phyloP scores from a whole-genome alignment of 1,140 invertebrate species.

The Saccostrea cuccullata region DNA sequence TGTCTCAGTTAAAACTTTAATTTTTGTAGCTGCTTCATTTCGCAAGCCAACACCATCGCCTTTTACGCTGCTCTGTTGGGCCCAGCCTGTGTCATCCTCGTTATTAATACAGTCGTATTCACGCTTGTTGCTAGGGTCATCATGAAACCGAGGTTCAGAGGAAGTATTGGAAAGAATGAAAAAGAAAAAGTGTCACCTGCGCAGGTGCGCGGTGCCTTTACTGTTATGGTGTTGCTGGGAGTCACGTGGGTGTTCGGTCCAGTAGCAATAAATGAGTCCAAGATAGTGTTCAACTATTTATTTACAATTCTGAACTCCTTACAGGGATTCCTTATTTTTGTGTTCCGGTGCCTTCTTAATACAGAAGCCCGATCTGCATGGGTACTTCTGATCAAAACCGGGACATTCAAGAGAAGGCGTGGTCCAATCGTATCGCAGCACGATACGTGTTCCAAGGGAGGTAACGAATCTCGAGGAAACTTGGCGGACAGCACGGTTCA shows the following conservation, averaged over 20 bases:
- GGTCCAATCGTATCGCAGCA: conserved; percentile 62
- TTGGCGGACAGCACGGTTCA: conserved; percentile 44
- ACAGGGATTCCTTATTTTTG: conserved; percentile 81
- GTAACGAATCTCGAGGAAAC: conserved; percentile 43
- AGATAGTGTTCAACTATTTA: conserved; percentile 80
- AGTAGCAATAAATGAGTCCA: conserved; percentile 79
- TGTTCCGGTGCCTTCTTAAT: conserved; percentile 80
- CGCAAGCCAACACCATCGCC: conserved; percentile 72
- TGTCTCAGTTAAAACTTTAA: conserved; percentile 1
- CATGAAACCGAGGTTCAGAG: conserved; percentile 75
- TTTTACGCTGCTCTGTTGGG: conserved; percentile 79
- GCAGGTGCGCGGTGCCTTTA: conserved; percentile 81
- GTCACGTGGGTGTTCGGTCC: conserved; percentile 82
- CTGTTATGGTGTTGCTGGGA: conserved; percentile 81
- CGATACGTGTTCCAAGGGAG: conserved; percentile 48
- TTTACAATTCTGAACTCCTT: conserved; percentile 81
- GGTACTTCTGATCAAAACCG: conserved; percentile 77
- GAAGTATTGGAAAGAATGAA: conserved; percentile 57
- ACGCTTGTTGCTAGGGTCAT: conserved; percentile 80
- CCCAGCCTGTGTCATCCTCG: conserved; percentile 79
- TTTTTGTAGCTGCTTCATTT: conserved; percentile 77
- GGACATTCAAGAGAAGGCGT: conserved; percentile 73
- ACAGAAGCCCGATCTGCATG: conserved; percentile 80
- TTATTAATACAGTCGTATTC: conserved; percentile 80
- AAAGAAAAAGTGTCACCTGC: conserved; percentile 67